A percentile compares a stretch with the other conserved stretches of the same genome.
Evolutionary conservation across 2,888 invertebrate species (phyloP).

Genomic region (Drosophila austrosaltans): DNA sequence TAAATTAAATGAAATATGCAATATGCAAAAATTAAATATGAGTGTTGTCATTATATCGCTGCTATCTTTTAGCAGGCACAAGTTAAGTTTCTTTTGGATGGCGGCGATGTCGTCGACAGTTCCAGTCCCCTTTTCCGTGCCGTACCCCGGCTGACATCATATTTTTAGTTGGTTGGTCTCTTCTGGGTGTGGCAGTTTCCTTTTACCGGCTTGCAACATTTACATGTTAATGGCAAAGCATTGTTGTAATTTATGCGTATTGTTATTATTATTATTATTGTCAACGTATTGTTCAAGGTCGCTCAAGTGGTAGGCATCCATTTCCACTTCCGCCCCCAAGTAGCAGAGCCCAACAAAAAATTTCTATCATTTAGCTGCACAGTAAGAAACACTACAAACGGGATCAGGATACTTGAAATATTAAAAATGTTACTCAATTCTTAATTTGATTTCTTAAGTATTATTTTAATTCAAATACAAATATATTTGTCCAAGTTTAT

Average conservation of each 20-base stretch:
- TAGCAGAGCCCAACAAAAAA: background rate
- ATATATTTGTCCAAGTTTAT: background rate
- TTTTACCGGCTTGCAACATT: slow-evolving; percentile 37
- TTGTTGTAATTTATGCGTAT: slow-evolving; percentile 65
- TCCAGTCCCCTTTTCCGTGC: background rate
- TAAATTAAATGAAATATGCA: slow-evolving; percentile 62
- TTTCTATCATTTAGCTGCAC: background rate
- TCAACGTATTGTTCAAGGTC: slow-evolving; percentile 56
- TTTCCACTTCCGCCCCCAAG: slow-evolving; percentile 27
- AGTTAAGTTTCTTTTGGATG: slow-evolving; percentile 2
- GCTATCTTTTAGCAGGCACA: background rate
- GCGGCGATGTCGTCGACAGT: slow-evolving; percentile 1
- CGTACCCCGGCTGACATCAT: slow-evolving; percentile 2
- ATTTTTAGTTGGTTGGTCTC: background rate
- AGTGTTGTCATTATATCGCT: slow-evolving; percentile 8
- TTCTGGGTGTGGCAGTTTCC: slow-evolving; percentile 29
- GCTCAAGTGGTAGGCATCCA: slow-evolving; percentile 12
- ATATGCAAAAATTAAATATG: slow-evolving; percentile 37
- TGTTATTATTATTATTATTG: slow-evolving; percentile 42
- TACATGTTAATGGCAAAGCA: slow-evolving; percentile 61
- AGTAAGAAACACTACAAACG: no score
- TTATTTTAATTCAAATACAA: no score
- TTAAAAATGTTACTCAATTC: no score
- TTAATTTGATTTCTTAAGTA: no score
- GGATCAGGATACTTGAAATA: no score